phyloP scores from a whole-genome alignment of 2,888 invertebrate genomes.

The Stomorhina lunata region DNA sequence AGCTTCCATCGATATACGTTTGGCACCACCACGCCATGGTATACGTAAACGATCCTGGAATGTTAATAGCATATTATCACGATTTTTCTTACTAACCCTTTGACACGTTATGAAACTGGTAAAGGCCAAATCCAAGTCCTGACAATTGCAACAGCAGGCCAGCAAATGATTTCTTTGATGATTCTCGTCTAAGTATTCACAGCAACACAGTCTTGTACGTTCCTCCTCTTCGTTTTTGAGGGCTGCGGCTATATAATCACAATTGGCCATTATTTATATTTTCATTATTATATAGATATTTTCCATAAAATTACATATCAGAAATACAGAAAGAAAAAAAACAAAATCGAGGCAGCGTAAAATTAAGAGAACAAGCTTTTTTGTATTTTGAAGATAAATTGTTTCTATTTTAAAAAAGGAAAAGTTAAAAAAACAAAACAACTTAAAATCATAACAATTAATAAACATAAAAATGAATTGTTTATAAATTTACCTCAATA shows the following conservation, averaged over 20 bases:
- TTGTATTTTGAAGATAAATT: neutral
- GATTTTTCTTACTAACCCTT: slow-evolving; percentile 18
- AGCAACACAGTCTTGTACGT: slow-evolving; percentile 81
- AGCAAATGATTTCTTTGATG: slow-evolving; percentile 81
- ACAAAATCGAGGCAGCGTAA: slow-evolving; percentile 50
- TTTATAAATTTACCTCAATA: too few species aligned
- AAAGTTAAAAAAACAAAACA: neutral
- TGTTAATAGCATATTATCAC: slow-evolving; percentile 79
- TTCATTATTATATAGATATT: neutral
- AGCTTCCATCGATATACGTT: slow-evolving; percentile 81
- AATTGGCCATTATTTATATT: slow-evolving; percentile 37
- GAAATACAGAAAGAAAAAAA: neutral
- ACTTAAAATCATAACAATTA: neutral
- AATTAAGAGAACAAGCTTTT: slow-evolving; percentile 20
- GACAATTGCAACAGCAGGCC: slow-evolving; percentile 83
- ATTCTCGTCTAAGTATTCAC: slow-evolving; percentile 82
- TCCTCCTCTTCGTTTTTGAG: slow-evolving; percentile 51
- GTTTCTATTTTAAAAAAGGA: neutral
- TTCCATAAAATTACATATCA: neutral
- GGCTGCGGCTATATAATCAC: slow-evolving; percentile 46
- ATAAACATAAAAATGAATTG: too few species aligned
- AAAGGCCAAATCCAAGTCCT: slow-evolving; percentile 82
- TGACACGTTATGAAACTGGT: slow-evolving; percentile 73
- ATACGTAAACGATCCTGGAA: slow-evolving; percentile 82
- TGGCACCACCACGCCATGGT: slow-evolving; percentile 83